Conservation (phyloP, 2,797 vertebrate genomes). For the Pygocentrus nattereri region DNA sequence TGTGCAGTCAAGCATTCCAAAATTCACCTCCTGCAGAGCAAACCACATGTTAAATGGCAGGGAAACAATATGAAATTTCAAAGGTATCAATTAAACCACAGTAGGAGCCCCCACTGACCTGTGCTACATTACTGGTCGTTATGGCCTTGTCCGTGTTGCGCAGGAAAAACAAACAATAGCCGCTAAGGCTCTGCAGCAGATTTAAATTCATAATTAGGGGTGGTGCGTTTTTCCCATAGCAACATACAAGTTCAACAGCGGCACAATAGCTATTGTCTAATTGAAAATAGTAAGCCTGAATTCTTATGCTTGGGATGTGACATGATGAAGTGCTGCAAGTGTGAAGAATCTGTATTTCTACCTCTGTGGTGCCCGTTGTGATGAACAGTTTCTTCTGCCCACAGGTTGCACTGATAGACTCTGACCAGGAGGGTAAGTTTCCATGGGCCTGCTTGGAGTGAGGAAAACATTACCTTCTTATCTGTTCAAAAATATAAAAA, state of each 20-base stretch:
- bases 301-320: not conserved
- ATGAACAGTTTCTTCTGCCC: conserved; percentile 82
- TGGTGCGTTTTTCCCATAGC: conserved; percentile 30
- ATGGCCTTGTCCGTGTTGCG: conserved; percentile 78
- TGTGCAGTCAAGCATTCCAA: conserved; percentile 76
- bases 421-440: conserved; percentile 49
- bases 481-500: no score
- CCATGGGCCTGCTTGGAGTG: not conserved
- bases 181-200: conserved; percentile 75
- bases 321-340: not conserved
- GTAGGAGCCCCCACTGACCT: conserved; percentile 71
- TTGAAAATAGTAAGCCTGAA: not conserved
- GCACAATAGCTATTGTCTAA: not conserved
- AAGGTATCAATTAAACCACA: not conserved
- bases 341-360: conserved; percentile 47
- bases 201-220: conserved; percentile 20
- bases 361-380: conserved; percentile 80
- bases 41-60: not conserved
- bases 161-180: conserved; percentile 84
- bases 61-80: not conserved
- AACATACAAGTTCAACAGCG: conserved; percentile 11
- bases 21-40: conserved; percentile 79
- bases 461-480: not conserved
- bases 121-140: conserved; percentile 79
- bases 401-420: conserved; percentile 54